These are phyloP conservation scores for Kryptolebias marmoratus DNA, from an alignment of 2,113 vertebrate species.

Conservation along the genomic window DNA sequence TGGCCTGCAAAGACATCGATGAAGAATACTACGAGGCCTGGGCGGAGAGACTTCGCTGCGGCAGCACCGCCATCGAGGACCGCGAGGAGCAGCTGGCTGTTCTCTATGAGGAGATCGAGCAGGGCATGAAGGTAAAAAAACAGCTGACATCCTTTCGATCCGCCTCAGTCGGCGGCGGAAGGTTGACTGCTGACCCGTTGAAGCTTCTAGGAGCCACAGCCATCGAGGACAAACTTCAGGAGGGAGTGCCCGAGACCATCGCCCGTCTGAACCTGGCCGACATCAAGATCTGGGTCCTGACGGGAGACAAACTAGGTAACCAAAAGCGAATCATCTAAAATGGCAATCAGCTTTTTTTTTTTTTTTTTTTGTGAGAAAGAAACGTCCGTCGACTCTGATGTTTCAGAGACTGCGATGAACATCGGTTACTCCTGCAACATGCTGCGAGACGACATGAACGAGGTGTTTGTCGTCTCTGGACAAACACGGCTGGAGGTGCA, in stretches of 20 bases:
- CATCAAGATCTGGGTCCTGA: conserved; percentile 90
- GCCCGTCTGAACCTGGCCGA: conserved; percentile 82
- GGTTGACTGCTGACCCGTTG: conserved; percentile 34
- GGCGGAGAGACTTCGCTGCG: conserved; percentile 54
- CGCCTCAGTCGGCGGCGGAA: conserved; percentile 4
- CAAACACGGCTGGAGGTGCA: conserved; percentile 78
- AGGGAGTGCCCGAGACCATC: conserved; percentile 86
- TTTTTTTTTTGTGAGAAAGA: not conserved
- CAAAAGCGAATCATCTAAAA: not conserved
- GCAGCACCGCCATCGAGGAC: conserved; percentile 55
- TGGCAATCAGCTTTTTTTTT: not conserved
- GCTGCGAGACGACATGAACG: conserved; percentile 85
- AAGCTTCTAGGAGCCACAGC: conserved; percentile 89
- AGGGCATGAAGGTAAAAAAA: conserved; percentile 54
- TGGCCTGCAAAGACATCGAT: conserved; percentile 65
- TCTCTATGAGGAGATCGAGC: conserved; percentile 63
- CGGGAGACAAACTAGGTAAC: conserved; percentile 89
- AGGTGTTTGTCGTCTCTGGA: conserved; percentile 84
- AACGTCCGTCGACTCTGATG: conserved; percentile 2
- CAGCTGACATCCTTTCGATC: conserved; percentile 4
- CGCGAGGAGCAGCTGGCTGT: conserved; percentile 52
- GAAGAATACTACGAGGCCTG: conserved; percentile 57
- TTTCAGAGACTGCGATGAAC: conserved; percentile 87
- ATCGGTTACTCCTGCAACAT: conserved; percentile 87
- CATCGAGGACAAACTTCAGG: conserved; percentile 89